Conservation (phyloP, 2,888 invertebrate genomes). For the Tricholauxania praeusta region DNA sequence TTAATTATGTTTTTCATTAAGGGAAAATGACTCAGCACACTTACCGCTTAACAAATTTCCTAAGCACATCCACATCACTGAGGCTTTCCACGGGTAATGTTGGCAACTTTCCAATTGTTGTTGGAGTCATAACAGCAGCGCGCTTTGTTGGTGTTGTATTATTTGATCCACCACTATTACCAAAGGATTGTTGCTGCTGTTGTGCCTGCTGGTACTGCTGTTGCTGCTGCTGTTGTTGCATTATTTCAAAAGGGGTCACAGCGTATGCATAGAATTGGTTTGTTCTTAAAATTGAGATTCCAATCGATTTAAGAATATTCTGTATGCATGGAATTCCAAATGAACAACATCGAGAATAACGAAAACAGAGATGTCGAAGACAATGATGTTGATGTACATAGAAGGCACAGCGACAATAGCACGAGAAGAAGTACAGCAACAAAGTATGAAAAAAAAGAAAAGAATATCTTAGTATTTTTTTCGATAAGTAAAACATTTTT, state of each 20-base stretch:
- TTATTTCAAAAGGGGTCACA: conserved; percentile 66
- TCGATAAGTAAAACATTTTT: conserved; percentile 6
- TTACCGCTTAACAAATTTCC: conserved; percentile 85
- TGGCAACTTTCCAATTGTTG: conserved; percentile 62
- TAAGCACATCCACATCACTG: conserved; percentile 77
- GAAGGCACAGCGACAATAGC: background rate
- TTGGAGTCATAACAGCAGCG: conserved; percentile 31
- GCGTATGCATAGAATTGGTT: conserved; percentile 67
- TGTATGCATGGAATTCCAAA: conserved; percentile 47
- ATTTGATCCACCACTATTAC: background rate
- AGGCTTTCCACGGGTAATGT: conserved; percentile 67
- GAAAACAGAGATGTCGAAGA: conserved; percentile 1
- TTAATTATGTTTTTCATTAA: too few relatives aligned
- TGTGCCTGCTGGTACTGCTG: conserved; percentile 21
- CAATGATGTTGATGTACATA: conserved; percentile 10
- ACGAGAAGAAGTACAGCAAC: background rate
- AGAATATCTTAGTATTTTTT: background rate
- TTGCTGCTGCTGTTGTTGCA: conserved; percentile 51
- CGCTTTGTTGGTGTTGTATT: conserved; percentile 33
- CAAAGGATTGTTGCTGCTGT: conserved; percentile 21
- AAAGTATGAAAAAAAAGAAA: background rate
- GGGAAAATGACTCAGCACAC: conserved; percentile 32
- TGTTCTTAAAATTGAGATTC: conserved; percentile 64
- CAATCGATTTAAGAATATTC: conserved; percentile 59
- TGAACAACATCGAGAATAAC: background rate